These are phyloP conservation scores for Belgica antarctica DNA, from an alignment of 2,888 invertebrate species.

Conservation along the genomic window DNA sequence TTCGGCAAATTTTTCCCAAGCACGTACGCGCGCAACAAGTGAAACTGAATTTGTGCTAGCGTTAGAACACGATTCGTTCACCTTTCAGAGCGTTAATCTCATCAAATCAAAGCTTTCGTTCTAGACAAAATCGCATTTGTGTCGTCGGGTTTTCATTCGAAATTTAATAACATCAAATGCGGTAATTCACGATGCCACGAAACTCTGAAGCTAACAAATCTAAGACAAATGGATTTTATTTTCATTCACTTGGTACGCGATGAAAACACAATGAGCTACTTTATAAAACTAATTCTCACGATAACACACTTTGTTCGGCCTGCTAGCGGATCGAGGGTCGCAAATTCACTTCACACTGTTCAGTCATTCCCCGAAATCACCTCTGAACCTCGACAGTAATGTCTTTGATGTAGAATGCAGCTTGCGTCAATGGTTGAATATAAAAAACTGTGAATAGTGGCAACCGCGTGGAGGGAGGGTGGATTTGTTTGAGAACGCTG, in stretches of 20 bases:
- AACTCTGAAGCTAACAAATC: slow-evolving; percentile 29
- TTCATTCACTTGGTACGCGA: slow-evolving; percentile 26
- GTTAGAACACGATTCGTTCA: background rate
- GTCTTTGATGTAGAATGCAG: slow-evolving; percentile 39
- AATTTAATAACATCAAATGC: slow-evolving; percentile 3
- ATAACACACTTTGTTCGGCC: slow-evolving; percentile 33
- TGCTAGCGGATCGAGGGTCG: background rate
- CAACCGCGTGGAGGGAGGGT: slow-evolving; percentile 5
- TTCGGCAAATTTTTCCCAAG: background rate
- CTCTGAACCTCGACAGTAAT: too few relatives aligned
- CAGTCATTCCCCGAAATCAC: background rate
- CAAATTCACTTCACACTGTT: background rate
- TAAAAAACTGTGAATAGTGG: slow-evolving; percentile 35
- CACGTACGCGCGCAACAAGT: slow-evolving; percentile 9
- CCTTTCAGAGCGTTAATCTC: background rate
- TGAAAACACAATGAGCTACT: slow-evolving; percentile 40
- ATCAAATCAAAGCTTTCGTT: background rate
- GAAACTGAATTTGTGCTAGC: background rate
- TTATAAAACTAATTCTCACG: slow-evolving; percentile 44
- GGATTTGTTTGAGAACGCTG: background rate
- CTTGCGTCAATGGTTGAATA: slow-evolving; percentile 40
- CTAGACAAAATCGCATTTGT: background rate
- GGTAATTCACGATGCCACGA: slow-evolving; percentile 9
- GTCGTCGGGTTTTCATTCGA: background rate
- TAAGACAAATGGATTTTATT: slow-evolving; percentile 37